Evolutionary conservation across 1,140 invertebrate genomes (phyloP).

Genomic region (Phymastichus coffea): DNA sequence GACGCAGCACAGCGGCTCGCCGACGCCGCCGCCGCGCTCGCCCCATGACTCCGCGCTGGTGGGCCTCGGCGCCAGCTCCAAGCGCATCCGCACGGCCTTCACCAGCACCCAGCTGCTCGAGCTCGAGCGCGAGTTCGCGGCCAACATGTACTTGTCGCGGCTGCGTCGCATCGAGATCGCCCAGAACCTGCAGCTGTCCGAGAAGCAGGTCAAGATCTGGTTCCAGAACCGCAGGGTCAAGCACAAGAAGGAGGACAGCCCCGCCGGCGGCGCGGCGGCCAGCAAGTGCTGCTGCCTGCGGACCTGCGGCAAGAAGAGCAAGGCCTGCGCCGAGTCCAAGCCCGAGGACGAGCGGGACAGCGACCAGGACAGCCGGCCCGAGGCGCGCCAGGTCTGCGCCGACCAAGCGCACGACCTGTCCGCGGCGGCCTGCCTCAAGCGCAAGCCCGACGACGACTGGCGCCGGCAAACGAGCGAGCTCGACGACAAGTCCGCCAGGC

Average conservation of each 20-base stretch:
- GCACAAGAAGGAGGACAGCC: slow-evolving; percentile 80
- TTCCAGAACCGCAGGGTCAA: slow-evolving; percentile 90
- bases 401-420: slow-evolving; percentile 34
- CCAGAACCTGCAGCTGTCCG: slow-evolving; percentile 80
- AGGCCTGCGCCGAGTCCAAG: slow-evolving; percentile 52
- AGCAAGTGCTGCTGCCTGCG: slow-evolving; percentile 60
- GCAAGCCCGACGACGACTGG: slow-evolving; percentile 1
- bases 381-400: not conserved
- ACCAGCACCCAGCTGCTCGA: slow-evolving; percentile 89
- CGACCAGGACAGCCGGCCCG: slow-evolving; percentile 10
- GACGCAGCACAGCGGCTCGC: not conserved
- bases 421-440: slow-evolving; percentile 36
- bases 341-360: slow-evolving; percentile 34
- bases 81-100: slow-evolving; percentile 87
- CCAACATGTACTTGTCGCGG: slow-evolving; percentile 88
- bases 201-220: slow-evolving; percentile 96
- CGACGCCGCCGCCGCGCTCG: not conserved
- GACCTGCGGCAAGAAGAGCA: slow-evolving; percentile 60
- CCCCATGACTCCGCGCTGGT: not conserved
- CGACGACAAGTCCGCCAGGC: not conserved
- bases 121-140: slow-evolving; percentile 86
- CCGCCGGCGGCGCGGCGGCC: slow-evolving; percentile 39
- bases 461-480: too few relatives aligned
- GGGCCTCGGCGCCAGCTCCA: slow-evolving; percentile 62
- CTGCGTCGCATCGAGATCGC: slow-evolving; percentile 90